A percentile compares a stretch with the other conserved stretches of the same genome.
Conservation (phyloP, 2,113 vertebrate species). For the Lamprologus sp. region DNA sequence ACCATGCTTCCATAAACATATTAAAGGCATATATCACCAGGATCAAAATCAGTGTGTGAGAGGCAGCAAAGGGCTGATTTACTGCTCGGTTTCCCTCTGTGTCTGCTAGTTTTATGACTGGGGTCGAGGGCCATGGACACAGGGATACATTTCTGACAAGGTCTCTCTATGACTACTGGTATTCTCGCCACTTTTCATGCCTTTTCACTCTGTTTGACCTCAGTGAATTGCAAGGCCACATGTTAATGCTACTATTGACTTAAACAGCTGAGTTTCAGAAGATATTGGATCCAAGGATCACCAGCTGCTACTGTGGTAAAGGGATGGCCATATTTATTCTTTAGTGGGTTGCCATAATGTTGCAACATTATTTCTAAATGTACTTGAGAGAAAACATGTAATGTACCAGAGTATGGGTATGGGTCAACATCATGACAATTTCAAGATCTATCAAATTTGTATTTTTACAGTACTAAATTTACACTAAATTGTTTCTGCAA, state of each 20-base stretch:
- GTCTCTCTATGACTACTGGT: conserved; percentile 46
- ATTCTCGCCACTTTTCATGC: conserved; percentile 25
- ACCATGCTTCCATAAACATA: conserved; percentile 36
- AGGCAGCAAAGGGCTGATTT: conserved; percentile 45
- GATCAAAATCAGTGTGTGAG: conserved; percentile 52
- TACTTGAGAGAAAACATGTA: not conserved
- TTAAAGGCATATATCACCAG: conserved; percentile 58
- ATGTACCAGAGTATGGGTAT: not conserved
- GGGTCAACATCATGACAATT: not conserved
- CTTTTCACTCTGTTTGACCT: conserved; percentile 26
- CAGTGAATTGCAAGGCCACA: conserved; percentile 38
- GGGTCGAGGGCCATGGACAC: conserved; percentile 52
- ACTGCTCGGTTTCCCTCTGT: conserved; percentile 38
- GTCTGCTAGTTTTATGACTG: conserved; percentile 63
- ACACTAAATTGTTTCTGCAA: not conserved
- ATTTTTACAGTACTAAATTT: not conserved
- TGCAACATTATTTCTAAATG: not conserved
- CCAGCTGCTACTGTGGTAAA: conserved; percentile 11
- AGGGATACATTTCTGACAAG: conserved; percentile 56
- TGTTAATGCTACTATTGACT: conserved; percentile 50
- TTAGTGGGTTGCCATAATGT: not conserved
- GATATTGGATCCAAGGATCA: not conserved
- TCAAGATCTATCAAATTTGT: not conserved
- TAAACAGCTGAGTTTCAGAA: conserved; percentile 22
- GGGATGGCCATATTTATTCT: not conserved